Base-by-base conservation (phyloP, 1,140 invertebrate species). In the Drosophila sulfurigaster region DNA sequence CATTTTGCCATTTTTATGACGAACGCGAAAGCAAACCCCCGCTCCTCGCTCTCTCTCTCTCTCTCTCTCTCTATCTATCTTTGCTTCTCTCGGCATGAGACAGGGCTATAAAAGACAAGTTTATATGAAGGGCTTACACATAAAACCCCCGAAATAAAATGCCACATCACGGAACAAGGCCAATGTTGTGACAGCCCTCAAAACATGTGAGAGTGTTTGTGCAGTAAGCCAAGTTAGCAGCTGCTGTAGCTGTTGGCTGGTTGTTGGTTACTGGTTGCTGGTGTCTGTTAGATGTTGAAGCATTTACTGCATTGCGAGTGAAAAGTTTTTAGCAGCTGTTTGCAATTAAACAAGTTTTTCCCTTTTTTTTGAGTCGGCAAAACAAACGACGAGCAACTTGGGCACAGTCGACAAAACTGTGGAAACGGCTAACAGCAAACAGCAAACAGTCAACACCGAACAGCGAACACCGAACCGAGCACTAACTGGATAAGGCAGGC, bases 271-370 rank as follows among this genome's bases (percentile, higher is more conserved):
- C 56, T 65, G 60, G 66, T 38, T 7, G 8, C 6, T 49, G 49
- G 35, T 54, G 30, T n/a, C 52, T 38, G 52, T 20, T 60, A 60
- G 59, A 66, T 48, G 56, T 54, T 60, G 62, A 16, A 60, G 72
- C 62, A 32, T 69, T 66, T 66, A 65, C 56, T 65, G 60, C 72
- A 67, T 46, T 69, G 62, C 60, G 66, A 69, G 54, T 51, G 46
- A 60, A 70, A 87, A 88, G 45, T 87, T 86, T 54, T 79, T 66
- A 54, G 69, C 80, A 87, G 76, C 79, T 88, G 73, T 70, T 56
- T 73, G 83, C 82, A 87, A 87, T 87, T 87, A 88, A 88, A 87
- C 76, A 88, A 87, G 68, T 87, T 87, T 81, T 62, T n/a, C 41
- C 67, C 72, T 75, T 69, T 62, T 51, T 75, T 69, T 62, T 52